Conservation (phyloP, 2,888 invertebrate genomes). For the Bugulina stolonifera region DNA sequence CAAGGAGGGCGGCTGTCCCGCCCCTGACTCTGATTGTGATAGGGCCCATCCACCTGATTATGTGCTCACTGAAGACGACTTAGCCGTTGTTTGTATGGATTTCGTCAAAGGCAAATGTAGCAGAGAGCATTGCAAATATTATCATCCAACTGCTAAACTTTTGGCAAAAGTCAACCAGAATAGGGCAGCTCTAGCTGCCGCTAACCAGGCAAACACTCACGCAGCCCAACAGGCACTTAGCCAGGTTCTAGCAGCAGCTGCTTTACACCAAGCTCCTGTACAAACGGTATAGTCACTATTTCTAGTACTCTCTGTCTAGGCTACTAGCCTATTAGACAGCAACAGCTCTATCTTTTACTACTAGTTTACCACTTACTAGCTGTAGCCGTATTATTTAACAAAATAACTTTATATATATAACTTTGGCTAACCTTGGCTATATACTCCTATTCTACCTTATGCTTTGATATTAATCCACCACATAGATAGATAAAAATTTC, state of each 20-base stretch:
- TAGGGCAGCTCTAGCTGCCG: constrained; percentile 51
- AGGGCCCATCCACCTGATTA: constrained; percentile 94
- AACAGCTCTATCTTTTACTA: neutral
- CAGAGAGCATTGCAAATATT: constrained; percentile 99
- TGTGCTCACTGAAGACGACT: constrained; percentile 93
- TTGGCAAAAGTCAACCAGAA: constrained; percentile 67
- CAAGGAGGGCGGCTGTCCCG: constrained; percentile 80
- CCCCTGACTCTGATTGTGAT: constrained; percentile 94
- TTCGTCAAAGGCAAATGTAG: constrained; percentile 77
- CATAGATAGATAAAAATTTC: too few species aligned
- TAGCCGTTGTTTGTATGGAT: constrained; percentile 99
- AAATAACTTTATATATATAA: neutral
- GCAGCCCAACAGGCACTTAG: constrained; percentile 22
- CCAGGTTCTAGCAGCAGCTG: constrained; percentile 23
- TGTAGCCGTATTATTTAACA: neutral
- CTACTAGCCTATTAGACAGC: neutral
- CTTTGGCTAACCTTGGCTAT: neutral
- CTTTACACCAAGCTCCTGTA: constrained; percentile 22
- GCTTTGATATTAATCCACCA: too few species aligned
- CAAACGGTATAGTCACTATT: constrained; percentile 21
- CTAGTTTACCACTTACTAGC: neutral
- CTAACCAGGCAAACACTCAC: constrained; percentile 35
- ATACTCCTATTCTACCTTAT: neutral
- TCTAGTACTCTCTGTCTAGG: neutral
- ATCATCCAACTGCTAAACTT: constrained; percentile 99